Evolutionary conservation across 1,140 invertebrate species (phyloP), one percentile per base, ranked within the genome.

Genomic region (Ephestia elutella): DNA sequence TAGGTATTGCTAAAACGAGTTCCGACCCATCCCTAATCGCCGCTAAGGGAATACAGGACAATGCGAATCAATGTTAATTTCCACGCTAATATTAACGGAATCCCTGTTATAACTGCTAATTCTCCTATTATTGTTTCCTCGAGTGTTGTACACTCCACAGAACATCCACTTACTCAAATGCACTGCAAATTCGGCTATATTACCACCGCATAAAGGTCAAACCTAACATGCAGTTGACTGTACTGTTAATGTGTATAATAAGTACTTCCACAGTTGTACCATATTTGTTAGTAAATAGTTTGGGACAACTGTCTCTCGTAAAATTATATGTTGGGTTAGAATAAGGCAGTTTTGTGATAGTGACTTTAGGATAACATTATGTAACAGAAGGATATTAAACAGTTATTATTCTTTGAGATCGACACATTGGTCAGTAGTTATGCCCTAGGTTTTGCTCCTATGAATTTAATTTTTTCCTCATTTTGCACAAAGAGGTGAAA

Each of bases 11-110:
- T n/a, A n/a, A n/a, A 25, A 25, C 2, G 21, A 25, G 21, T n/a
- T n/a, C 21, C 21, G 21, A 25, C 21, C 21, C 21, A 25, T 25
- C 21, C 7, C 21, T 25, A 25, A 25, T 25, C 21, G 2, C 10
- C n/a, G 38, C 10, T 44, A 44, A 17, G 38, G 38, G 38, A 35
- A 35, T 35, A 35, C 4, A 17, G 5, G 38, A 15, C 38, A 44
- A 44, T 15, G n/a, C 38, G 38, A 44, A 44, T 44, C 38, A 44
- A 44, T 44, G 38, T 44, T 44, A 44, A 44, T 44, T 44, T 44
- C 13, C n/a, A 15, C 38, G 13, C 38, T 5, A 5, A 44, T 32
- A 32, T 44, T 15, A 44, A 44, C 38, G 38, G 38, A 44, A 44
- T 44, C 38, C 38, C 15, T 15, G 38, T 11, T 44, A 44, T 17